Conservation (phyloP, 2,113 vertebrate genomes). For the Pan troglodytes region NHGRI_mPanTro3-v2.1_pri NC_072410.2:113517001-113517500, state of each 20-base stretch:
- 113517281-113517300: neutral
- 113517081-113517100: neutral
- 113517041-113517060: neutral
- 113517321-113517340: neutral
- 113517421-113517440: neutral
- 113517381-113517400: accelerated
- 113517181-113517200: too few species aligned
- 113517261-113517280: accelerated
- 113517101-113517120: too few species aligned
- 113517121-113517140: neutral
- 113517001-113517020: accelerated
- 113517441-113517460: neutral
- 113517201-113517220: neutral
- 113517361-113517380: accelerated
- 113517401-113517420: neutral
- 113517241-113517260: neutral
- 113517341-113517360: neutral
- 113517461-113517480: neutral
- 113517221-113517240: neutral
- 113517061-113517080: neutral
- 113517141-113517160: neutral
- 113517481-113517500: neutral
- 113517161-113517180: neutral
- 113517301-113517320: neutral
- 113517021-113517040: neutral